Conservation (phyloP, 2,888 invertebrate species). For the Galerucella calmariensis region DNA sequence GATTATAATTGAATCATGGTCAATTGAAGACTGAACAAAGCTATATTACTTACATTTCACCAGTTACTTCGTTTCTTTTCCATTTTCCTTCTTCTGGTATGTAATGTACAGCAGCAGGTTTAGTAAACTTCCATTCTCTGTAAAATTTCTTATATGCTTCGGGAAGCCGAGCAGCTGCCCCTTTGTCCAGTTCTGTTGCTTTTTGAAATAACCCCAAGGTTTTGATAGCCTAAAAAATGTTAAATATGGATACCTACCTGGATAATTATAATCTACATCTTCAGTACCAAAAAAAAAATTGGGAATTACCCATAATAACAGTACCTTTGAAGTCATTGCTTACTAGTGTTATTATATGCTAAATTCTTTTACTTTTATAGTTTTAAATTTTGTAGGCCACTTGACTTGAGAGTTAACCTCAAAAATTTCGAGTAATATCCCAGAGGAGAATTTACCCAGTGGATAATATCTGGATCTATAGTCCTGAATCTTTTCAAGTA, state of each 20-base stretch:
- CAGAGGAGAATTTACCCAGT: too few species aligned
- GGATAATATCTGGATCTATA: too few species aligned
- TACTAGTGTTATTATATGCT: neutral
- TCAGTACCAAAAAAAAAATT: neutral
- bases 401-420: too few species aligned
- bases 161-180: conserved; percentile 77
- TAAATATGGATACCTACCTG: neutral
- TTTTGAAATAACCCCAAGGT: conserved; percentile 57
- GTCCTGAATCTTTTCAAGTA: too few species aligned
- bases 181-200: conserved; percentile 69
- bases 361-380: too few species aligned
- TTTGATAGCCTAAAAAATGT: conserved; percentile 57
- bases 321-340: conserved; percentile 32
- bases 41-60: conserved; percentile 71
- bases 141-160: conserved; percentile 88
- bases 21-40: conserved; percentile 19
- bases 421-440: too few species aligned
- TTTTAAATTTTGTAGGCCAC: too few species aligned
- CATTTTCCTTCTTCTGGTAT: conserved; percentile 79
- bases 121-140: conserved; percentile 81
- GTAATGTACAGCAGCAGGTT: conserved; percentile 74
- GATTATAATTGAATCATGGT: neutral
- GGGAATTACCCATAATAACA: neutral
- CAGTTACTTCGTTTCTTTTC: conserved; percentile 78
- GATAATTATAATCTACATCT: too few species aligned